A percentile compares a stretch with the other conserved stretches of the same genome.
Conservation (phyloP, 1,140 invertebrate species). For the Babylonia areolata region DNA sequence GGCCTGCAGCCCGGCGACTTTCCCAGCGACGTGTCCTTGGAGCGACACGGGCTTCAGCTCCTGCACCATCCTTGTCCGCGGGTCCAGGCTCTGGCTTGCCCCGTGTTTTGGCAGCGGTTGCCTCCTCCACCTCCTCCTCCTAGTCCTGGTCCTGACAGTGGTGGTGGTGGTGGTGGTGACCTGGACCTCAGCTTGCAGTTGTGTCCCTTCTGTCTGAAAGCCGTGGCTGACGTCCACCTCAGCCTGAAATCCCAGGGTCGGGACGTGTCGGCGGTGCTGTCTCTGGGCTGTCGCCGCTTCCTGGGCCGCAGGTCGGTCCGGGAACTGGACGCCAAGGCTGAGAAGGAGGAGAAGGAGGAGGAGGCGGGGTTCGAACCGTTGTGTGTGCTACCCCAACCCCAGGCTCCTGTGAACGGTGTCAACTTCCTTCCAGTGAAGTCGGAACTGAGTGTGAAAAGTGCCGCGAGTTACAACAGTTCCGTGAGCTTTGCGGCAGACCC, state of each 20-base stretch:
- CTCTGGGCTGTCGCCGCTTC: not conserved
- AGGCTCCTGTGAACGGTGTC: too few species aligned
- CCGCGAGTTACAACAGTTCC: too few species aligned
- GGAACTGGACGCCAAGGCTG: not conserved
- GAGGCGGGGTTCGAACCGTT: too few species aligned
- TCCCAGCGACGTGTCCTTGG: not conserved
- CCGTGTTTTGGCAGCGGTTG: conserved; percentile 14
- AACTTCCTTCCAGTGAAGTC: not conserved
- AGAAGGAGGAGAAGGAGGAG: not conserved
- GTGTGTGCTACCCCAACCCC: too few species aligned
- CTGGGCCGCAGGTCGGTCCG: not conserved
- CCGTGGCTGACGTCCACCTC: not conserved
- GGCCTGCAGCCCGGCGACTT: conserved; percentile 27
- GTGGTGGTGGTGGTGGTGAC: not conserved
- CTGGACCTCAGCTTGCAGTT: not conserved
- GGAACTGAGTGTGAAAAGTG: not conserved
- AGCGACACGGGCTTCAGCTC: not conserved
- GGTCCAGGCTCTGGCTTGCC: conserved; percentile 5
- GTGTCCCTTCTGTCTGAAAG: conserved; percentile 16
- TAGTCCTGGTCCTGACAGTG: too few species aligned
- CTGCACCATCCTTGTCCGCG: conserved; percentile 22
- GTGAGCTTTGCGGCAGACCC: too few species aligned
- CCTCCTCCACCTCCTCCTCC: too few species aligned
- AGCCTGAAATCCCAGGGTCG: not conserved
- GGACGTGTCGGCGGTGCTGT: not conserved